A percentile compares a stretch with the other conserved stretches of the same genome.
Evolutionary conservation across 2,113 vertebrate genomes (phyloP).

Genomic region (Saimiri boliviensis): DNA sequence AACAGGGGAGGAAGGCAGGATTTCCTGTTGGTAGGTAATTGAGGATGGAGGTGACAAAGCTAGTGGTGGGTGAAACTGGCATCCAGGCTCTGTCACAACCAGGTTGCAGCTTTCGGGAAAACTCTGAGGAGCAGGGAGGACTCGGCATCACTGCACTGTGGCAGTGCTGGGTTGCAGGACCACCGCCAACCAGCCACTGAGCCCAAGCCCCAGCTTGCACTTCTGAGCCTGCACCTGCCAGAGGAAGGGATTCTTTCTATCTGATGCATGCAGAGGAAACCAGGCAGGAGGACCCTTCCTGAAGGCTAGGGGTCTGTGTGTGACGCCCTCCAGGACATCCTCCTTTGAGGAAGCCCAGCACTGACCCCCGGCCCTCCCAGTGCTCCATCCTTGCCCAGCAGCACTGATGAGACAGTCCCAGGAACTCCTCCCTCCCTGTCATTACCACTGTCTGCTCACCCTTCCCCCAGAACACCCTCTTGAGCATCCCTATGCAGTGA

Average conservation of each 20-base stretch:
- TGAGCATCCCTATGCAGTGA: neutral
- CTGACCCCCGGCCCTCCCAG: rapidly evolving
- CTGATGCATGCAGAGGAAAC: neutral
- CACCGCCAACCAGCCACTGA: neutral
- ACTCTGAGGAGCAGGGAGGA: neutral
- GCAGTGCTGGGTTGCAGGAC: neutral
- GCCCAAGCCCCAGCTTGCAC: neutral
- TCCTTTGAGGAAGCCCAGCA: neutral
- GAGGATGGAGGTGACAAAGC: neutral
- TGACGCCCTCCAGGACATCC: neutral
- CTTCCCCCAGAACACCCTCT: rapidly evolving
- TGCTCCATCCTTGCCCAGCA: neutral
- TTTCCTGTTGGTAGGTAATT: neutral
- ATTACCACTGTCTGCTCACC: neutral
- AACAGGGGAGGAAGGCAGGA: neutral
- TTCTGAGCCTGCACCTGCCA: neutral
- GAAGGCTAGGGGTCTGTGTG: neutral
- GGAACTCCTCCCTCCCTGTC: neutral
- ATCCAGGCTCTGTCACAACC: neutral
- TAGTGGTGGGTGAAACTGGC: neutral
- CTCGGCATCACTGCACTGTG: rapidly evolving
- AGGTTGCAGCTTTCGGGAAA: neutral
- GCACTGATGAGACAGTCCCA: no score
- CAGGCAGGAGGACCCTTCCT: no score
- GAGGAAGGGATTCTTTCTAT: neutral